These are phyloP conservation scores for Sweltsa coloradensis DNA, from an alignment of 1,140 invertebrate species.

Conservation along the genomic window DNA sequence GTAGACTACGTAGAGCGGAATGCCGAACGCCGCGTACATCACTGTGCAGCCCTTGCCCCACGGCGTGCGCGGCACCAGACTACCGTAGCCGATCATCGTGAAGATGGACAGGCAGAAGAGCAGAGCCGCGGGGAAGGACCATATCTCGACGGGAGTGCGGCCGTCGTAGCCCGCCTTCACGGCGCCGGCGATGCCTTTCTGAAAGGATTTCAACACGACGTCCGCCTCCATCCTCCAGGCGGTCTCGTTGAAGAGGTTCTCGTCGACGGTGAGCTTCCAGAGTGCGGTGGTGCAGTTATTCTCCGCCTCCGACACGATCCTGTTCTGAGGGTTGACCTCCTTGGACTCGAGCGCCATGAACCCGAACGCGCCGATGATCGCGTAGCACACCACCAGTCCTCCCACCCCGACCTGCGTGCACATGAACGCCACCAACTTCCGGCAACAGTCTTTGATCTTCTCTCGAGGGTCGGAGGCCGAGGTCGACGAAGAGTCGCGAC, in stretches of 20 bases:
- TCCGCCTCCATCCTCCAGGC: slow-evolving; percentile 56
- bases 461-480: slow-evolving; percentile 51
- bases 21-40: slow-evolving; percentile 88
- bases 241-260: slow-evolving; percentile 64
- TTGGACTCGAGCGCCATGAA: slow-evolving; percentile 78
- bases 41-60: slow-evolving; percentile 88
- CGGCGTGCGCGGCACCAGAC: slow-evolving; percentile 78
- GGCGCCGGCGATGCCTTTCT: slow-evolving; percentile 50
- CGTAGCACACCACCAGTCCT: slow-evolving; percentile 86
- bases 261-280: slow-evolving; percentile 56
- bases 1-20: slow-evolving; percentile 82
- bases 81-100: slow-evolving; percentile 92
- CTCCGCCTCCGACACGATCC: slow-evolving; percentile 33
- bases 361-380: slow-evolving; percentile 84
- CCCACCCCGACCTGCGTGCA: slow-evolving; percentile 91
- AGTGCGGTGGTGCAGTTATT: slow-evolving; percentile 44
- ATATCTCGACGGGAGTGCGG: slow-evolving; percentile 51
- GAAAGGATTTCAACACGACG: slow-evolving; percentile 51
- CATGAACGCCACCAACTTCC: slow-evolving; percentile 80
- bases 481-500: slow-evolving; percentile 49
- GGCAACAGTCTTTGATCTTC: slow-evolving; percentile 65
- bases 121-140: slow-evolving; percentile 72
- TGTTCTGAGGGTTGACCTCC: slow-evolving; percentile 42
- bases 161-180: slow-evolving; percentile 67
- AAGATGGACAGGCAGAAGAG: slow-evolving; percentile 82